These are phyloP conservation scores for Merops nubicus DNA, from an alignment of 2,113 vertebrate species.

Conservation along the genomic window DNA sequence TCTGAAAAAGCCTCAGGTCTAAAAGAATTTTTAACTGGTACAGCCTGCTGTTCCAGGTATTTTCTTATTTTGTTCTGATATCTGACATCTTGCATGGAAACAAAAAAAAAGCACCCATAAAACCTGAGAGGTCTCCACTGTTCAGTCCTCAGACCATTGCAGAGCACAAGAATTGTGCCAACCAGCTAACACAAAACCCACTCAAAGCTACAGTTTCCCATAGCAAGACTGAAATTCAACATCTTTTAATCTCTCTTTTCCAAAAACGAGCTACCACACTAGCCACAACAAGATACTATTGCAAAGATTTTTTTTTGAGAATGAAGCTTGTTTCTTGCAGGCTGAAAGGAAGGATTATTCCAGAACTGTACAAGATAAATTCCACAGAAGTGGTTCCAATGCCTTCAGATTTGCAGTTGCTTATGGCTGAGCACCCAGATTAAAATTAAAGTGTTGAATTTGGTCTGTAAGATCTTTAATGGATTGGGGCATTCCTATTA, in stretches of 20 bases:
- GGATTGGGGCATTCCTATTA: not conserved
- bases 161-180: not conserved
- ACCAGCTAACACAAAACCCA: not conserved
- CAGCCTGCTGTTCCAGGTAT: not conserved
- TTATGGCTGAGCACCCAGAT: not conserved
- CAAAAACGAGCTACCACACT: not conserved
- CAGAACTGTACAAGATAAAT: not conserved
- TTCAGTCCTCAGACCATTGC: not conserved
- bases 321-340: not conserved
- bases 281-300: not conserved
- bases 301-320: not conserved
- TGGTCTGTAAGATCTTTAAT: not conserved
- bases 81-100: not conserved
- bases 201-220: not conserved
- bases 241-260: not conserved
- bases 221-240: not conserved
- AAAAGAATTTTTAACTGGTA: not conserved
- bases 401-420: not conserved
- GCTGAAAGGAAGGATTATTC: not conserved
- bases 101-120: not conserved
- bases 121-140: not conserved
- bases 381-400: not conserved
- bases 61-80: not conserved
- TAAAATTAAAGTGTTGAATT: not conserved
- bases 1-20: not conserved